Conservation (phyloP, 2,888 invertebrate species). For the Ennomos erosarius region DNA sequence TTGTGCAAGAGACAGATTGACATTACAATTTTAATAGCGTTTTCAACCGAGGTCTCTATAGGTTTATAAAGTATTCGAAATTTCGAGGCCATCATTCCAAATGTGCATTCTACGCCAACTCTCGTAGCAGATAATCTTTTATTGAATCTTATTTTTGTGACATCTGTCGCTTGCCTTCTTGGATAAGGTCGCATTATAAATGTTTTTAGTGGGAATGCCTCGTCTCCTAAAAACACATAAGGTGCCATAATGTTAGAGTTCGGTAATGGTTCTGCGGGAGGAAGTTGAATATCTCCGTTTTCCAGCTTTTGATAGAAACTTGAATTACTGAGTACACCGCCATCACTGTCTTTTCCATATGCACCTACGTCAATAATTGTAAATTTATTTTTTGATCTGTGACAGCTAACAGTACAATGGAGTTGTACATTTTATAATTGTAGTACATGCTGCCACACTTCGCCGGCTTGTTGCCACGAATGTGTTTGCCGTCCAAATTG, state of each 20-base stretch:
- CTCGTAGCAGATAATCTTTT: constrained; percentile 32
- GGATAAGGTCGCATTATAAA: constrained; percentile 31
- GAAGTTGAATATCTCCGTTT: constrained; percentile 33
- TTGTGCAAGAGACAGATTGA: constrained; percentile 30
- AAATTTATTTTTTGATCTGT: constrained; percentile 38
- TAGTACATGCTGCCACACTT: constrained; percentile 37
- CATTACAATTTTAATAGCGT: constrained; percentile 27
- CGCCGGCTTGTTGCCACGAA: constrained; percentile 35
- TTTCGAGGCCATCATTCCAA: constrained; percentile 29
- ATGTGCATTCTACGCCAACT: constrained; percentile 28
- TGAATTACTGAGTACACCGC: constrained; percentile 35
- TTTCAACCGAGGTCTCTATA: constrained; percentile 26
- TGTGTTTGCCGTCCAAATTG: constrained; percentile 40
- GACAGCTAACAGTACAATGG: constrained; percentile 37
- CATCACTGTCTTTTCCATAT: constrained; percentile 32
- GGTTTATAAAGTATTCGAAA: constrained; percentile 24
- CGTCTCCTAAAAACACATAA: constrained; percentile 33
- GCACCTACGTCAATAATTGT: constrained; percentile 38
- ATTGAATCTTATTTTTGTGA: constrained; percentile 33
- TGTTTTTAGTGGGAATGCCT: constrained; percentile 29
- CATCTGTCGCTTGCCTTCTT: constrained; percentile 21
- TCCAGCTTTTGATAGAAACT: constrained; percentile 35
- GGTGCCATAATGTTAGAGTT: constrained; percentile 34
- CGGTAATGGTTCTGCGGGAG: constrained; percentile 35
- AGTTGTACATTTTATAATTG: constrained; percentile 34